phyloP scores from a whole-genome alignment of 2,113 vertebrate genomes.

The Salvelinus alpinus region DNA sequence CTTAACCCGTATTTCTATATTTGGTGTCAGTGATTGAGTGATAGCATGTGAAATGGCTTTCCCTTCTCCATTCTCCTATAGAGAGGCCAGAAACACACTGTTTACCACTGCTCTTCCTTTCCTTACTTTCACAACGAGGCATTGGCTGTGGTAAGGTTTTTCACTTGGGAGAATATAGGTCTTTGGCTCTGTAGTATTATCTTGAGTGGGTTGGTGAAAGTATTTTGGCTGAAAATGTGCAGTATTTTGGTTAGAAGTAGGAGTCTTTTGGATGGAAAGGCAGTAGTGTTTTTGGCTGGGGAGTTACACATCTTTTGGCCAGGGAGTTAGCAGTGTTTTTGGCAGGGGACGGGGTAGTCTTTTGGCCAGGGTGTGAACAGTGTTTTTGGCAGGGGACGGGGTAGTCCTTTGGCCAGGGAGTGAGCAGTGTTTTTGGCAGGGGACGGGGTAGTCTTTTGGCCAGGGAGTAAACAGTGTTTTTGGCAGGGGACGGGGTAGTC shows the following conservation, averaged over 20 bases:
- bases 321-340: not conserved
- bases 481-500: constrained; percentile 34
- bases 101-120: constrained; percentile 39
- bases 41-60: constrained; percentile 66
- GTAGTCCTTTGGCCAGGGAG: not conserved
- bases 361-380: not conserved
- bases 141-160: constrained; percentile 27
- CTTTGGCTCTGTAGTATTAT: not conserved
- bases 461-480: not conserved
- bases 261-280: not conserved
- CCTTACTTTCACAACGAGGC: constrained; percentile 27
- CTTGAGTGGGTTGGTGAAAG: not conserved
- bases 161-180: constrained; percentile 7
- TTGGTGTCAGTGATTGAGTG: constrained; percentile 72
- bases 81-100: constrained; percentile 34
- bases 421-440: not conserved
- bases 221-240: not conserved
- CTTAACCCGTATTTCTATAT: constrained; percentile 69
- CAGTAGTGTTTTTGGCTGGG: not conserved
- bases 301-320: constrained; percentile 21
- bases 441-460: constrained; percentile 21
- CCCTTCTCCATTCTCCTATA: constrained; percentile 26
- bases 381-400: not conserved
- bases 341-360: not conserved
- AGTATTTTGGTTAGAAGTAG: not conserved